A percentile compares a stretch with the other conserved stretches of the same genome.
Conservation (phyloP, 2,113 vertebrate genomes). For the Setophaga petechia region DNA sequence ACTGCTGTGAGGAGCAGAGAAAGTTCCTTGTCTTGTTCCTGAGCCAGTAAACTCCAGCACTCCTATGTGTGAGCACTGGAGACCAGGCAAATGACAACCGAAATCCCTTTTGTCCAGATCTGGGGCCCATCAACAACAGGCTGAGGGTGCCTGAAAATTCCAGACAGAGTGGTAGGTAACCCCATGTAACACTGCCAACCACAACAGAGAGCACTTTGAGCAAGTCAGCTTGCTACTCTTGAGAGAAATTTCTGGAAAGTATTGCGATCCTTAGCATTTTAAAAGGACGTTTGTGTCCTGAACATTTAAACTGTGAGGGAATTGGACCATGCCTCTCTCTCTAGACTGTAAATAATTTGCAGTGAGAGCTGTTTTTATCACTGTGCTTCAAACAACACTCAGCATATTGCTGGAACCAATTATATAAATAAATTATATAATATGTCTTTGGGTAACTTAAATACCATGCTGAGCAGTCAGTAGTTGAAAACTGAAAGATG, state of each 20-base stretch:
- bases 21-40: not conserved
- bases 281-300: not conserved
- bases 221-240: not conserved
- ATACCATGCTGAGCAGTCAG: not conserved
- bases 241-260: not conserved
- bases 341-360: slow-evolving; percentile 47
- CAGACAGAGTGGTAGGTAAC: not conserved
- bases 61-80: fast-evolving
- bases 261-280: not conserved
- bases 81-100: not conserved
- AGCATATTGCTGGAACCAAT: slow-evolving; percentile 25
- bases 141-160: not conserved
- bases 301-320: not conserved
- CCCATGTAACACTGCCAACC: not conserved
- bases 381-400: slow-evolving; percentile 55
- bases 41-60: not conserved
- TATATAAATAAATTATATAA: slow-evolving; percentile 63
- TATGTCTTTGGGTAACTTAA: slow-evolving; percentile 9
- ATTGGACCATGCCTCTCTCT: not conserved
- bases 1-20: not conserved
- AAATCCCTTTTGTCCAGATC: not conserved
- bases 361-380: slow-evolving; percentile 15
- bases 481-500: slow-evolving; percentile 21
- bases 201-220: not conserved
- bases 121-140: not conserved